Evolutionary conservation across 2,888 invertebrate species (phyloP).

Genomic region (Nomada lathburiana): DNA sequence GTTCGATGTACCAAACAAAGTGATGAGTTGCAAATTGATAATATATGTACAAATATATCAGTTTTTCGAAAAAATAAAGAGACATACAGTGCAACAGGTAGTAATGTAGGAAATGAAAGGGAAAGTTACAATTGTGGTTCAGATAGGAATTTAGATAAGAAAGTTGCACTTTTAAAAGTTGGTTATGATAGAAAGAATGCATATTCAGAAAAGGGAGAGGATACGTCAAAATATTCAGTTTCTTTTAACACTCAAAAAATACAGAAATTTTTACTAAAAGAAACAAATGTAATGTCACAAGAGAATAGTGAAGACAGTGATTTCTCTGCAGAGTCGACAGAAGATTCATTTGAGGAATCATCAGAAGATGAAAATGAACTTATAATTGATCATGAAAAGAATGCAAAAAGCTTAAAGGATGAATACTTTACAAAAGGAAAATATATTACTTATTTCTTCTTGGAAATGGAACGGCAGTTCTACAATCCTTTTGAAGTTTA

Average conservation of each 20-base stretch:
- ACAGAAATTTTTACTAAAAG: slow-evolving; percentile 61
- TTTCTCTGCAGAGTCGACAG: slow-evolving; percentile 74
- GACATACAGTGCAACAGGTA: neutral
- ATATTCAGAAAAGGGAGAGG: slow-evolving; percentile 3
- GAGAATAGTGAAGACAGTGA: slow-evolving; percentile 77
- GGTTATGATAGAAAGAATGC: slow-evolving; percentile 8
- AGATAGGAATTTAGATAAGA: slow-evolving; percentile 61
- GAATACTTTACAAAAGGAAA: slow-evolving; percentile 81
- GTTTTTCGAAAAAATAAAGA: neutral
- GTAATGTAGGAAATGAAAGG: slow-evolving; percentile 2
- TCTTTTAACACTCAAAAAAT: slow-evolving; percentile 22
- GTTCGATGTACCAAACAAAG: slow-evolving; percentile 4
- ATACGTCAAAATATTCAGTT: slow-evolving; percentile 13
- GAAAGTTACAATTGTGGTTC: slow-evolving; percentile 33
- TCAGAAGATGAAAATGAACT: slow-evolving; percentile 73
- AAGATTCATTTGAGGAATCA: slow-evolving; percentile 72
- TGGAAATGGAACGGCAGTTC: slow-evolving; percentile 80
- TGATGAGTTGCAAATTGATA: neutral
- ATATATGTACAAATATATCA: neutral
- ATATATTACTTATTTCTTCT: slow-evolving; percentile 79
- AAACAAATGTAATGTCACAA: slow-evolving; percentile 56
- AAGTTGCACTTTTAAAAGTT: slow-evolving; percentile 61
- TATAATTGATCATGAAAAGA: slow-evolving; percentile 69
- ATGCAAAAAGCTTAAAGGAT: slow-evolving; percentile 72
- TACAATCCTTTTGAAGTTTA: slow-evolving; percentile 79